phyloP scores from a whole-genome alignment of 2,888 invertebrate species.

The Sussaba pulchella region DNA sequence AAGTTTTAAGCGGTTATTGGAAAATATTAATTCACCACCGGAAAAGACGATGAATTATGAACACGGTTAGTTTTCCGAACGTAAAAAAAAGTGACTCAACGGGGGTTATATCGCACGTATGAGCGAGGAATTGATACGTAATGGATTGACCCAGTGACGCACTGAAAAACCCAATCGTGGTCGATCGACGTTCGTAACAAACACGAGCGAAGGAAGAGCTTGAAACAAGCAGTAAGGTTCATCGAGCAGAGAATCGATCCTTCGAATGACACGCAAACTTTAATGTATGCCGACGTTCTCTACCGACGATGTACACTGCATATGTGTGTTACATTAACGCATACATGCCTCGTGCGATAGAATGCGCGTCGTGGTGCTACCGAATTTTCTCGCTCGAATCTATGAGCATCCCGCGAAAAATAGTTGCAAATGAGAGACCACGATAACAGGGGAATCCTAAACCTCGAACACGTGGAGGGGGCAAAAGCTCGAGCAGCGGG shows the following conservation, averaged over 20 bases:
- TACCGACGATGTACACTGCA: slow-evolving; percentile 26
- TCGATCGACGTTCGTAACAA: slow-evolving; percentile 45
- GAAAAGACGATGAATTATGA: not conserved
- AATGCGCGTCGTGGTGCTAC: slow-evolving; percentile 13
- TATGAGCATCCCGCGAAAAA: slow-evolving; percentile 27
- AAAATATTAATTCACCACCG: not conserved
- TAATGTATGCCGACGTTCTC: slow-evolving; percentile 56
- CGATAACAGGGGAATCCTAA: not conserved
- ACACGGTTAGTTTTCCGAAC: not conserved
- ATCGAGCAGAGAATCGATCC: slow-evolving; percentile 67
- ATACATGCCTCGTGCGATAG: not conserved
- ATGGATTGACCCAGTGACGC: slow-evolving; percentile 71
- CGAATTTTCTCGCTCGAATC: not conserved
- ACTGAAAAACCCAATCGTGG: slow-evolving; percentile 64
- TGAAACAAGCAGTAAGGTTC: slow-evolving; percentile 36
- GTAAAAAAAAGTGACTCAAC: not conserved
- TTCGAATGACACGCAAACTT: slow-evolving; percentile 66
- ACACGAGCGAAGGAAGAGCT: slow-evolving; percentile 9
- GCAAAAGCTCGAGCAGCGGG: no score
- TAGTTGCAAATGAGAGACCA: not conserved
- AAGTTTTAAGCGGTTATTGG: not conserved
- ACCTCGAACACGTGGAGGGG: not conserved
- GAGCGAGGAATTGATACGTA: slow-evolving; percentile 52
- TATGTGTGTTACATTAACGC: slow-evolving; percentile 11
- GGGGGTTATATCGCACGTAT: slow-evolving; percentile 7